Conservation (phyloP, 2,113 vertebrate species). For the Talpa occidentalis region DNA sequence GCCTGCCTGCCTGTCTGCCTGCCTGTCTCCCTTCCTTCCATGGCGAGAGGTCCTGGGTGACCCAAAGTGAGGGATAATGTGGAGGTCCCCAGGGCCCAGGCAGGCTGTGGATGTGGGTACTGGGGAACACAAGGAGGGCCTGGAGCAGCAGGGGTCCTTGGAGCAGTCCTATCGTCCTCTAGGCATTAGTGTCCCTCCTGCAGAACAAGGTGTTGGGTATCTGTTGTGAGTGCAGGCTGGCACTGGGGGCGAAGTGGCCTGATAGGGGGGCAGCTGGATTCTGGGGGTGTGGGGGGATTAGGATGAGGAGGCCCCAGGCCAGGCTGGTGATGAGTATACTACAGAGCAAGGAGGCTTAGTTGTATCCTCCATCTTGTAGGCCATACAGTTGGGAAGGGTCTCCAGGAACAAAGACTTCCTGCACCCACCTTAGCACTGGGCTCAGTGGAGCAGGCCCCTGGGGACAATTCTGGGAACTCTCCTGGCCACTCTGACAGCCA, state of each 20-base stretch:
- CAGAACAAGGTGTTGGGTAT: not conserved
- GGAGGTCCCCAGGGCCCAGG: not conserved
- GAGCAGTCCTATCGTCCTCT: rapidly evolving
- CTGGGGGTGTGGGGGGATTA: rapidly evolving
- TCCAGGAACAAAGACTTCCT: not conserved
- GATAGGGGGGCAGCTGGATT: not conserved
- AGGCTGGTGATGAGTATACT: rapidly evolving
- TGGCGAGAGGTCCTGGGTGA: rapidly evolving
- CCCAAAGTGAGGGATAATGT: rapidly evolving
- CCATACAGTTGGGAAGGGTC: not conserved
- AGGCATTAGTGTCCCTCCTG: not conserved
- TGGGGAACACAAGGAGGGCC: rapidly evolving
- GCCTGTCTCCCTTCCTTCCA: no score
- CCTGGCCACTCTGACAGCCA: rapidly evolving
- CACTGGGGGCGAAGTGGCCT: rapidly evolving
- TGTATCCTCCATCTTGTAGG: not conserved
- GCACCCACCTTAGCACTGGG: rapidly evolving
- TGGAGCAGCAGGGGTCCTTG: not conserved
- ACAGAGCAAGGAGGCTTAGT: not conserved
- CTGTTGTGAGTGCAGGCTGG: not conserved
- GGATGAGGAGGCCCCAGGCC: not conserved
- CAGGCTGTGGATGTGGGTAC: rapidly evolving
- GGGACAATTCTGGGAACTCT: not conserved
- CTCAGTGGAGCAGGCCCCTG: not conserved
- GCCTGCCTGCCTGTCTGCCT: no score